phyloP scores from a whole-genome alignment of 2,113 vertebrate genomes.

The Eretmochelys imbricata region DNA sequence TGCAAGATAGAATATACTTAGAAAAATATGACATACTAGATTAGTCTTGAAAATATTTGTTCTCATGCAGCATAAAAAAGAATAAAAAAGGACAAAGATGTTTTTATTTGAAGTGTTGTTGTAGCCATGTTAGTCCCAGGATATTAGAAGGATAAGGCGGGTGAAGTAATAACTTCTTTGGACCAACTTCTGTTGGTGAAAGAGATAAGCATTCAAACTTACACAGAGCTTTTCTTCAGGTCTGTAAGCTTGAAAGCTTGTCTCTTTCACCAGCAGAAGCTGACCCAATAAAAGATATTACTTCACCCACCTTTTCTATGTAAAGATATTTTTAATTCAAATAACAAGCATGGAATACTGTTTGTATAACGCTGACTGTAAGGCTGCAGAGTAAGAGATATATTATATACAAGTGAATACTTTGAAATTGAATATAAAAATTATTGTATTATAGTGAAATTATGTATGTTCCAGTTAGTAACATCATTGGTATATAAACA shows the following conservation, averaged over 20 bases:
- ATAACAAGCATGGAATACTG: slow-evolving; percentile 11
- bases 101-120: background rate
- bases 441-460: slow-evolving; percentile 63
- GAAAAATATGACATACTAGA: background rate
- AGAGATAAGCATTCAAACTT: background rate
- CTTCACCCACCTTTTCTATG: background rate
- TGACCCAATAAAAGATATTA: background rate
- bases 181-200: background rate
- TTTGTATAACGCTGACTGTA: slow-evolving; percentile 45
- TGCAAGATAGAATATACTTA: background rate
- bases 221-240: background rate
- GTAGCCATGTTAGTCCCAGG: background rate
- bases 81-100: slow-evolving; percentile 45
- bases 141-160: background rate
- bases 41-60: slow-evolving; percentile 35
- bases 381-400: slow-evolving; percentile 27
- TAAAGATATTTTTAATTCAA: slow-evolving; percentile 38
- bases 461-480: slow-evolving; percentile 57
- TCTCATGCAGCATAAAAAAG: slow-evolving; percentile 12
- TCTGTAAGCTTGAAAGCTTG: background rate
- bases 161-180: background rate
- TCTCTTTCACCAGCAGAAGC: background rate
- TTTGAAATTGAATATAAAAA: slow-evolving; percentile 70
- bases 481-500: slow-evolving; percentile 3
- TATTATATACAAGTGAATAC: slow-evolving; percentile 60